Base-by-base conservation (phyloP, 2,888 invertebrate species). In the Andricus curvator region DNA sequence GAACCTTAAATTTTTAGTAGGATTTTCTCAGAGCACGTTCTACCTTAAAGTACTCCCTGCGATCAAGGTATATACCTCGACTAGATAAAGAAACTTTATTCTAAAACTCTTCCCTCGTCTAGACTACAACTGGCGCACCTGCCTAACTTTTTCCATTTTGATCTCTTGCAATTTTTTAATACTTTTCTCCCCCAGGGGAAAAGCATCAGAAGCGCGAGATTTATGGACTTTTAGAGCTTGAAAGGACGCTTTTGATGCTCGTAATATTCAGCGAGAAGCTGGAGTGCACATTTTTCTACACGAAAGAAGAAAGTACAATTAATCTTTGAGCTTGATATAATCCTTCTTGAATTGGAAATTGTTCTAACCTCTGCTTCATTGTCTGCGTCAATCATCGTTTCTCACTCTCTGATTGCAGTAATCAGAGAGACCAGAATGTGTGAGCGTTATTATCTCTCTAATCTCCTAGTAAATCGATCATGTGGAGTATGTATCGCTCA, bases 181-280 rank as follows among this genome's bases (percentile, higher is more conserved):
- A n/a, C 68, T 56, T 80, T 70, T 74, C 37, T 29, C 74, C 66
- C 74, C 48, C 74, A n/a, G 33, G 70, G 66, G 22, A 1, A 68
- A 78, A 80, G 77, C 66, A 78, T 74, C 80, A 82, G 80, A 82
- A 79, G 81, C 74, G 83, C 17, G 68, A 81, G 80, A 80, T 81
- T 83, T 80, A 83, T 81, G 81, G 67, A 33, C 78, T 64, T 70
- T 51, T 70, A 78, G 78, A 78, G 66, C 76, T 77, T 82, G 80
- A 84, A 81, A 79, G 77, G 77, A 33, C 13, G 60, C 80, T 64
- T 62, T 77, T 60, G 64, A 77, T n/a, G 22, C 44, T 29, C 74
- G 15, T 60, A 25, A 62, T 25, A 62, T 62, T 15, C 25, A 22
- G 3, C n/a, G 60, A 22, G 60, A 62, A 15, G 13, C 15, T 25